Base-by-base conservation (phyloP, 2,888 invertebrate genomes). In the Acheta domesticus region DNA sequence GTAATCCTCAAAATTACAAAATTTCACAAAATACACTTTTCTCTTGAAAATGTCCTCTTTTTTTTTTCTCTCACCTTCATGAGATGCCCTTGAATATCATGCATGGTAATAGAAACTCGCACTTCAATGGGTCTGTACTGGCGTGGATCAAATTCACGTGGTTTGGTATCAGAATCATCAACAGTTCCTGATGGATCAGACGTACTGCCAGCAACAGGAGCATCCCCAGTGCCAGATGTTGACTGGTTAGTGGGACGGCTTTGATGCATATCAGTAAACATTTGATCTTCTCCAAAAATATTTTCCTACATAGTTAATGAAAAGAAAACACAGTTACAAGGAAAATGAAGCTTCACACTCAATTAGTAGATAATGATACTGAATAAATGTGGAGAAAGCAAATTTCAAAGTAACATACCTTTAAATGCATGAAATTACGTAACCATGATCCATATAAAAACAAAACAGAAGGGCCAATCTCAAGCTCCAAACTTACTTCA, bases 231-330 rank as follows among this genome's bases (percentile, higher is more conserved):
- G 73, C 77, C 75, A 20, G 62, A n/a, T 20, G 80, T 75, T 20
- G 76, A 16, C 12, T 50, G 20, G 48, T 74, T 74, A 50, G 80
- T 73, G 49, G 79, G 79, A 49, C 80, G 79, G 19, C 82, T 82
- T 83, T 93, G 92, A 83, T 94, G 94, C 94, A 97, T 97, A 84
- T 98, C 97, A 0, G 95, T 95, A 85, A 97, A 97, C 48, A 90
- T 91, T 87, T 99, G 98, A 88, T 97, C 96, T 87, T 97, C 97
- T 0, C 99, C 99, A 86, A 99, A 97, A 83, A 99, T 96, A 85
- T 99, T 99, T 88, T 99, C 98, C 90, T 93, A 85, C 74, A 88
- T 84, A 79, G 83, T 83, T 80, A 85, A 80, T 20, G 74, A 48
- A n/a, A 48, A 73, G 20, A 8, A 8, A 74, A 19, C n/a, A 74